phyloP scores from a whole-genome alignment of 1,140 invertebrate genomes.

The Sitophilus oryzae region DNA sequence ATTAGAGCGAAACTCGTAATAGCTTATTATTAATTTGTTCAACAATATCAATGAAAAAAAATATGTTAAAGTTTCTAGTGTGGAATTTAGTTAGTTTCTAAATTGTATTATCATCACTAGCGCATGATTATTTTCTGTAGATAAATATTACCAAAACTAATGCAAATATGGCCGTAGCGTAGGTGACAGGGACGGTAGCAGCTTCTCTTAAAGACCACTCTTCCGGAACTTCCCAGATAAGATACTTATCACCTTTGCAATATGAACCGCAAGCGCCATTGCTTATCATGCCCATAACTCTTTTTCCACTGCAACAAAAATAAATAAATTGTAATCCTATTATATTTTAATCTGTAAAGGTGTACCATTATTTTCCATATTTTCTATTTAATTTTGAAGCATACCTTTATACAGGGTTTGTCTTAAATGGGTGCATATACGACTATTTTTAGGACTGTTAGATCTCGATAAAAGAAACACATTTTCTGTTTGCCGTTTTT shows the following conservation, averaged over 20 bases:
- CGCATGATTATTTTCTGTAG: neutral
- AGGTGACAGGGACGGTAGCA: conserved; percentile 80
- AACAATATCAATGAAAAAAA: no score
- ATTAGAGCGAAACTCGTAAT: neutral
- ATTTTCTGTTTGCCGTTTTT: no score
- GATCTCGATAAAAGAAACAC: no score
- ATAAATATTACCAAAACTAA: neutral
- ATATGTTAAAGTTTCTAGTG: no score
- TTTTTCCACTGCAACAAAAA: conserved; percentile 47
- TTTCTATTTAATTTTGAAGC: neutral
- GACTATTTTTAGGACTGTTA: no score
- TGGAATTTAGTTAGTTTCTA: no score
- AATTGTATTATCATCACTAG: no score
- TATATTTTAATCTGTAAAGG: neutral
- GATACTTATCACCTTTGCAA: conserved; percentile 51
- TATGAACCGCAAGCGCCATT: conserved; percentile 55
- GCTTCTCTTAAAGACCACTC: conserved; percentile 80
- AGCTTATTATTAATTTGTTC: no score
- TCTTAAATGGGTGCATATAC: no score
- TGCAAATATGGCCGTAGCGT: conserved; percentile 78
- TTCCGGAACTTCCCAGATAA: conserved; percentile 75
- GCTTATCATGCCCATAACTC: conserved; percentile 63
- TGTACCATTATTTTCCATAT: neutral
- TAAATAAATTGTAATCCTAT: neutral
- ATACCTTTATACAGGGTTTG: no score